A percentile compares a stretch with the other conserved stretches of the same genome.
These are phyloP conservation scores for Oscheius myriophilus DNA, from an alignment of 2,888 invertebrate genomes.

Conservation along the genomic window DNA sequence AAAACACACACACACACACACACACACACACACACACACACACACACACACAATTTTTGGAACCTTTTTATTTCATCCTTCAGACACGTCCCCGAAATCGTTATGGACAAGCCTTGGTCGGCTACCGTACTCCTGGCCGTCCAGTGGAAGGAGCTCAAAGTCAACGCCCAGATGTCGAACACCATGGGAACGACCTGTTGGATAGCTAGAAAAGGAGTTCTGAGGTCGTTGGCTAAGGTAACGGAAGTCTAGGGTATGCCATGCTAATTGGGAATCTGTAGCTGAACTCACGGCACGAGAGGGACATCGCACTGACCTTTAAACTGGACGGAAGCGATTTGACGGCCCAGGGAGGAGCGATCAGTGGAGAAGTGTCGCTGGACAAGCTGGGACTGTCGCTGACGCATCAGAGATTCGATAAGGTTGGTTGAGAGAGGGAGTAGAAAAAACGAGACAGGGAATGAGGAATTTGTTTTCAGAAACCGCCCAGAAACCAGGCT, in stretches of 20 bases:
- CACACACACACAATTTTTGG: too few species aligned
- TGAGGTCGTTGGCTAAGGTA: slow-evolving; percentile 52
- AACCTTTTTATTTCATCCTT: background rate
- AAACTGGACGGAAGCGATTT: slow-evolving; percentile 80
- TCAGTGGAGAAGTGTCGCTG: slow-evolving; percentile 86
- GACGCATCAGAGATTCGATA: slow-evolving; percentile 30
- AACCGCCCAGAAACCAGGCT: slow-evolving; percentile 55
- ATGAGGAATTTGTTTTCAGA: slow-evolving; percentile 31
- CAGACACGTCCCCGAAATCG: background rate
- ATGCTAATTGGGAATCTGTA: slow-evolving; percentile 18
- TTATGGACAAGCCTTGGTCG: slow-evolving; percentile 31
- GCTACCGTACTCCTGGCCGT: slow-evolving; percentile 82
- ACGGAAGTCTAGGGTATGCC: too few species aligned
- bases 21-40: too few species aligned
- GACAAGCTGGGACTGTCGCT: slow-evolving; percentile 35
- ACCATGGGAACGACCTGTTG: slow-evolving; percentile 96
- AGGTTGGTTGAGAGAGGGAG: slow-evolving; percentile 5
- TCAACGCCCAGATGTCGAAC: slow-evolving; percentile 97
- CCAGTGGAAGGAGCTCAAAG: slow-evolving; percentile 92
- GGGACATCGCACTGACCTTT: slow-evolving; percentile 53
- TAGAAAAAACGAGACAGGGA: too few species aligned
- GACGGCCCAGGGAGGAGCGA: slow-evolving; percentile 95
- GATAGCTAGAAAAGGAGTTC: slow-evolving; percentile 64
- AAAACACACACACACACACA: too few species aligned
- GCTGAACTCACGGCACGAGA: slow-evolving; percentile 56